These are phyloP conservation scores for Enchytraeus crypticus DNA, from an alignment of 2,888 invertebrate species.

Conservation along the genomic window DNA sequence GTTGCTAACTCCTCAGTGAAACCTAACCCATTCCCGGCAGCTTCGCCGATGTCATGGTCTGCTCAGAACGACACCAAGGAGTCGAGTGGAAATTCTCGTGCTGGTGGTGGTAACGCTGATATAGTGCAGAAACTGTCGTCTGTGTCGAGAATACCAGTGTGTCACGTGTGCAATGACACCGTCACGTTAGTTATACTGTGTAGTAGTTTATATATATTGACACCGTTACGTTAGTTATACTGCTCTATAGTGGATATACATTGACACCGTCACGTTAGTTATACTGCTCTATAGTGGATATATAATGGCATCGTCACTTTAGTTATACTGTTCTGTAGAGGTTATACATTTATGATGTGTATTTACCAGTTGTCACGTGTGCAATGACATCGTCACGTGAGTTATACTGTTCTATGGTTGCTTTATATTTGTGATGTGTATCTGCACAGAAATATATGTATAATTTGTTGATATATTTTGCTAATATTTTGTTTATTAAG, in stretches of 20 bases:
- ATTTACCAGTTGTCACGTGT: constrained; percentile 15
- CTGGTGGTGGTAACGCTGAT: constrained; percentile 6
- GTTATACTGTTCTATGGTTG: no score
- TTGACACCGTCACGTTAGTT: constrained; percentile 21
- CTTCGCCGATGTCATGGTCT: background rate
- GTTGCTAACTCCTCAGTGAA: no score
- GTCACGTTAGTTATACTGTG: constrained; percentile 20
- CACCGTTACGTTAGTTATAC: no score
- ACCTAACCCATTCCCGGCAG: background rate
- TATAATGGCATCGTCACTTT: no score
- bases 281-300: background rate
- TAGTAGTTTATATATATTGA: no score
- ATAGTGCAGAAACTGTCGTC: constrained; percentile 15
- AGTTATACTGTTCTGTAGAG: no score
- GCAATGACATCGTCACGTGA: no score
- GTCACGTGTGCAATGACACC: constrained; percentile 19
- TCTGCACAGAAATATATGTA: no score
- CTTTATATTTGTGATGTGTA: constrained; percentile 21
- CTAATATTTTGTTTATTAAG: no score
- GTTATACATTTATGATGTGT: constrained; percentile 20
- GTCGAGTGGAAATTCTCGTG: no score
- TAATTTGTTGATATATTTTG: no score
- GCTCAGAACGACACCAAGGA: background rate
- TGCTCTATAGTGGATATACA: no score
- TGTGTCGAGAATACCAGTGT: constrained; percentile 22